These are phyloP conservation scores for Hippocampus kuda DNA, from an alignment of 2,797 vertebrate species.

Conservation along the genomic window DNA sequence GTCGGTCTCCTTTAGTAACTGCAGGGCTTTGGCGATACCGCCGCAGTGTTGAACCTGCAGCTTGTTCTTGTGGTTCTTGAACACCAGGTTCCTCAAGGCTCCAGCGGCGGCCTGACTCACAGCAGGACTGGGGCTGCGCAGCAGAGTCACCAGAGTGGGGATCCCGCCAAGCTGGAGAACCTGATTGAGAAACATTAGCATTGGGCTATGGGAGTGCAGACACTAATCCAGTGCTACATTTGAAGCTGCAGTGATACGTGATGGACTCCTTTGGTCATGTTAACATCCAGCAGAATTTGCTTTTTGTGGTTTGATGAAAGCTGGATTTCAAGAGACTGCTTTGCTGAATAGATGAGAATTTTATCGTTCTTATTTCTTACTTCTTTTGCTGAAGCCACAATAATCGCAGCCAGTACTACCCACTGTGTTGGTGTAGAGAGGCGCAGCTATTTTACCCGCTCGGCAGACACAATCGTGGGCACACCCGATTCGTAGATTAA, in stretches of 20 bases:
- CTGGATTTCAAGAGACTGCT: too few relatives aligned
- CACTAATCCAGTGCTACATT: not conserved
- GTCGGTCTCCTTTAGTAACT: conserved; percentile 69
- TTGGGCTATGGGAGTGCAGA: not conserved
- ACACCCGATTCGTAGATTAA: too few relatives aligned
- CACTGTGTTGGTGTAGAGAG: too few relatives aligned
- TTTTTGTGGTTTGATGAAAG: not conserved
- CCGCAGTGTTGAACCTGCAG: conserved; percentile 70
- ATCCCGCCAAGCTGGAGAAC: conserved; percentile 74
- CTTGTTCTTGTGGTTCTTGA: conserved; percentile 75
- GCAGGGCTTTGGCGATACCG: conserved; percentile 72
- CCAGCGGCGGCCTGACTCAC: conserved; percentile 73
- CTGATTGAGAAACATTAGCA: conserved; percentile 43
- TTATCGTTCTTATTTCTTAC: too few relatives aligned
- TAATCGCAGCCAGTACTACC: too few relatives aligned
- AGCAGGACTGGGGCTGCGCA: conserved; percentile 65
- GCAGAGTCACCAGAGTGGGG: conserved; percentile 69
- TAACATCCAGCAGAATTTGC: not conserved
- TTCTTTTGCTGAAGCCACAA: too few relatives aligned
- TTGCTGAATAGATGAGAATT: too few relatives aligned
- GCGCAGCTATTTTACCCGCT: too few relatives aligned
- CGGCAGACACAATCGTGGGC: too few relatives aligned
- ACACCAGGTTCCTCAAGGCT: conserved; percentile 86
- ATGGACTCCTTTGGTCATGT: not conserved
- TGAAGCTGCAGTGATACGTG: not conserved